Conservation (phyloP, 2,797 vertebrate species). For the Remorina albescens region DNA sequence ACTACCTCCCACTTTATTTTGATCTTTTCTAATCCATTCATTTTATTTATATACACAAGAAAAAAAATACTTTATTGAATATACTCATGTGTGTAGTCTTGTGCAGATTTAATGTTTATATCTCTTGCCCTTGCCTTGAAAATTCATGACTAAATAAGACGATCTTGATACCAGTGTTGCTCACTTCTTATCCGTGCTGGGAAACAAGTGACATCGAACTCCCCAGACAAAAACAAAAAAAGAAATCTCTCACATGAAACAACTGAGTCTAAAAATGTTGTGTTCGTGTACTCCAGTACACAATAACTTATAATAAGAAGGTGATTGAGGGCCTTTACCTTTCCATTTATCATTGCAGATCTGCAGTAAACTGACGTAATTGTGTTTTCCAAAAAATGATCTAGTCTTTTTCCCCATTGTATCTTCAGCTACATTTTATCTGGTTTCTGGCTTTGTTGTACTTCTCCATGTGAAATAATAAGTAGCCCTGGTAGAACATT, state of each 20-base stretch:
- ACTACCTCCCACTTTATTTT: not conserved
- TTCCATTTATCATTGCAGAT: not conserved
- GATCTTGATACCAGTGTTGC: not conserved
- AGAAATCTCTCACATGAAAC: not conserved
- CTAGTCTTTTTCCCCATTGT: not conserved
- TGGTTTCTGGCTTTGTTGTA: slow-evolving; percentile 9
- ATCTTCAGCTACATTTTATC: slow-evolving; percentile 22
- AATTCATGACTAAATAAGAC: not conserved
- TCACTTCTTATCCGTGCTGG: not conserved
- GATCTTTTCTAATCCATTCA: not conserved
- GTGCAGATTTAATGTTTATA: not conserved
- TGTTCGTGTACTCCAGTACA: not conserved
- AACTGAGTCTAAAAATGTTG: not conserved
- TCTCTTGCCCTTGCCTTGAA: not conserved
- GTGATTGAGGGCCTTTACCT: not conserved
- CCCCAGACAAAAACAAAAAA: not conserved
- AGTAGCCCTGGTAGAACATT: slow-evolving; percentile 3
- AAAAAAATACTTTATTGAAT: not conserved
- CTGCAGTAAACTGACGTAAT: not conserved
- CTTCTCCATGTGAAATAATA: slow-evolving; percentile 31
- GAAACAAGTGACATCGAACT: not conserved
- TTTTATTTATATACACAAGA: not conserved
- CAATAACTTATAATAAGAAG: not conserved
- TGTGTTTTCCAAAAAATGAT: not conserved
- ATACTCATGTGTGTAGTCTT: not conserved